Conservation (phyloP, 2,888 invertebrate species). For the Nomada goodeniana region DNA sequence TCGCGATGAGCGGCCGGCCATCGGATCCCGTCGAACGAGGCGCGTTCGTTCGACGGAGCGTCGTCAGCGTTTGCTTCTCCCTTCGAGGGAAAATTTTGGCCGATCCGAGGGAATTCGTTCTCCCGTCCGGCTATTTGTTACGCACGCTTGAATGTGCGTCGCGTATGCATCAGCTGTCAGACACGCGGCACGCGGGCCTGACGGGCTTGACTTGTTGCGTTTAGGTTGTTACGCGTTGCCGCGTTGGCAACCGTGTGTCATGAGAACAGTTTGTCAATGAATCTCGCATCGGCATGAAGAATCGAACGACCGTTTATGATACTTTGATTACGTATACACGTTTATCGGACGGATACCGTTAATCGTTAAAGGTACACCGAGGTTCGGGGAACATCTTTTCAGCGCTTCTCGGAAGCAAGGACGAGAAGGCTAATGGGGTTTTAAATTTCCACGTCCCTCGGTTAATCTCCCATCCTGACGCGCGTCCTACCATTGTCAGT, state of each 20-base stretch:
- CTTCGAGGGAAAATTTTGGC: neutral
- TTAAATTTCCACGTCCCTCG: neutral
- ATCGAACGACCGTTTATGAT: neutral
- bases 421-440: neutral
- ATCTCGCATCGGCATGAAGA: neutral
- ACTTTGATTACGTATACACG: neutral
- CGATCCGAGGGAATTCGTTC: neutral
- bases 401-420: too few relatives aligned
- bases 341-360: neutral
- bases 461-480: neutral
- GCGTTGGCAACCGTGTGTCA: neutral
- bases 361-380: neutral
- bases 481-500: slow-evolving; percentile 6
- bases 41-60: slow-evolving; percentile 35
- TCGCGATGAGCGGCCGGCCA: slow-evolving; percentile 55
- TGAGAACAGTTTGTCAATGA: neutral
- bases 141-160: slow-evolving; percentile 7
- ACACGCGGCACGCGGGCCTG: slow-evolving; percentile 22
- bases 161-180: slow-evolving; percentile 10
- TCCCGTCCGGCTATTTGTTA: neutral
- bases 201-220: neutral
- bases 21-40: slow-evolving; percentile 20
- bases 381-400: neutral
- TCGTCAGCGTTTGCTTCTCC: slow-evolving; percentile 13
- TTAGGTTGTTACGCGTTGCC: neutral